These are phyloP conservation scores for Cherax quadricarinatus DNA, from an alignment of 1,140 invertebrate species.

Conservation along the genomic window DNA sequence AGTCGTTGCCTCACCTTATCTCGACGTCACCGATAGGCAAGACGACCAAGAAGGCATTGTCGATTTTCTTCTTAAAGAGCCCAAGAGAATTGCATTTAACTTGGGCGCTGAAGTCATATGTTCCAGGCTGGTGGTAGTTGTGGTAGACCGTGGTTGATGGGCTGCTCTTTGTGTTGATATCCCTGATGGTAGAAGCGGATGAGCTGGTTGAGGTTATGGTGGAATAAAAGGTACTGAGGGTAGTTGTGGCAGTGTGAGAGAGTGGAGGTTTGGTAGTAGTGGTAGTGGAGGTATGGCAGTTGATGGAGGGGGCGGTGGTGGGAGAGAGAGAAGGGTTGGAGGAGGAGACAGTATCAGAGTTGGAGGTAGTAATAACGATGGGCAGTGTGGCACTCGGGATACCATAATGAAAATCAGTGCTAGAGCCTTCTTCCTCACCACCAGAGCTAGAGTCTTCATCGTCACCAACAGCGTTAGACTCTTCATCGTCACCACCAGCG, in stretches of 20 bases:
- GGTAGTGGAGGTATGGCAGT: neutral
- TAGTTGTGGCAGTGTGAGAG: neutral
- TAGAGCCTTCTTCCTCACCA: too few relatives aligned
- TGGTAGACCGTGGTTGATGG: slow-evolving; percentile 22
- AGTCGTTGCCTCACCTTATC: slow-evolving; percentile 12
- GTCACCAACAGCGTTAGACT: too few relatives aligned
- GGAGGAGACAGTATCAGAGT: too few relatives aligned
- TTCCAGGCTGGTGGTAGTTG: slow-evolving; percentile 23
- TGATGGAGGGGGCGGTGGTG: neutral
- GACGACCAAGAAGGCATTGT: slow-evolving; percentile 14
- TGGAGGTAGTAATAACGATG: too few relatives aligned
- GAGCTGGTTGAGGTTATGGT: neutral
- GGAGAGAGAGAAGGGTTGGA: neutral
- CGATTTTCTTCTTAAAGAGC: neutral
- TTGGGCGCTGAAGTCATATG: slow-evolving; percentile 13
- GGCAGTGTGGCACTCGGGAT: too few relatives aligned
- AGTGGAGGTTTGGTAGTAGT: neutral
- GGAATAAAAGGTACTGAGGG: neutral
- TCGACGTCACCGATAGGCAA: slow-evolving; percentile 23
- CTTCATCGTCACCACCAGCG: too few relatives aligned
- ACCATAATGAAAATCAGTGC: too few relatives aligned
- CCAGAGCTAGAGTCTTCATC: too few relatives aligned
- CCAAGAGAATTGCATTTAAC: slow-evolving; percentile 6
- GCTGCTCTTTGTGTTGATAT: too few relatives aligned
- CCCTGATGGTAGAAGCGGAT: neutral